A percentile compares a stretch with the other conserved stretches of the same genome.
phyloP scores from a whole-genome alignment of 2,113 vertebrate species.

The Baryphthengus martii region DNA sequence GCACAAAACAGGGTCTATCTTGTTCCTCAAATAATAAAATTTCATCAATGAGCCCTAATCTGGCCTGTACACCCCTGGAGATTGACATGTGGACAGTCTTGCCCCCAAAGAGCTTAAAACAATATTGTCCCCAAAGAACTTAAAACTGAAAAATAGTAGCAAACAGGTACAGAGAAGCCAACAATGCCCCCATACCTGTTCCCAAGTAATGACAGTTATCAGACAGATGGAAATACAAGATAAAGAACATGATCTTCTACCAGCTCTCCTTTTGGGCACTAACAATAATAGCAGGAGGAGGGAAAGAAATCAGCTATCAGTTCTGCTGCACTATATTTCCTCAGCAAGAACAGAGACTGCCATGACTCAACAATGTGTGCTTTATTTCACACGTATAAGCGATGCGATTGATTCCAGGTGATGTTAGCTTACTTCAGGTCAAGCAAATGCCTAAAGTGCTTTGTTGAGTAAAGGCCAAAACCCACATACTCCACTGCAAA shows the following conservation, averaged over 20 bases:
- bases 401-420: not conserved
- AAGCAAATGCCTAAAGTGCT: not conserved
- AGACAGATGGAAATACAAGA: not conserved
- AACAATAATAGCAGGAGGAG: not conserved
- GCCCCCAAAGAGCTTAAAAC: not conserved
- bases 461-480: not conserved
- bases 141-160: not conserved
- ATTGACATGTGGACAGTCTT: not conserved
- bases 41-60: too few species aligned
- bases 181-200: not conserved
- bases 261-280: not conserved
- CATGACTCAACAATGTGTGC: not conserved
- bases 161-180: not conserved
- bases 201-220: not conserved
- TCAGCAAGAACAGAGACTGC: not conserved
- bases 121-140: not conserved
- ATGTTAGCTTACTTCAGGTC: not conserved
- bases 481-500: not conserved
- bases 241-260: not conserved
- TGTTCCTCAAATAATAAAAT: not conserved
- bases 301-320: not conserved
- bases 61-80: not conserved
- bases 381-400: not conserved
- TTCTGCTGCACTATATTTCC: not conserved
- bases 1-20: not conserved